Base-by-base conservation (phyloP, 2,113 vertebrate species). In the Eptatretus burgeri region DNA sequence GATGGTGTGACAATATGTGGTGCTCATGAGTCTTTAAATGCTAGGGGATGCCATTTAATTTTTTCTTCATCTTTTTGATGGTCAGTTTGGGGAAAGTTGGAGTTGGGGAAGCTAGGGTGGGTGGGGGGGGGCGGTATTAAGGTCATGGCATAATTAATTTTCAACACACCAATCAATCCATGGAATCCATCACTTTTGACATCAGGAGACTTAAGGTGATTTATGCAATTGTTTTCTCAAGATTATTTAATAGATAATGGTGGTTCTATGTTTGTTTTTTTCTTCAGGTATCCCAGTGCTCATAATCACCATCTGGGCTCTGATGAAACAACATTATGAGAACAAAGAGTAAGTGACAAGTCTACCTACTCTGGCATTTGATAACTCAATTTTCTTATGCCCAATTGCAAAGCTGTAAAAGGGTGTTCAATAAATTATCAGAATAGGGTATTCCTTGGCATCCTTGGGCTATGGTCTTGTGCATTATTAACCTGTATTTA, bases 311-410 rank as follows among this genome's bases (percentile, higher is more conserved):
- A 80, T 82, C 9, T 93, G 86, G 86, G 82, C 84, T 71, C 74
- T 88, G 1, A 83, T 82, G 66, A 93, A 93, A 71, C 76, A 88
- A 11, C 84, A 91, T 76, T 85, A 91, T 1, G 83, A 93, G 76
- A 89, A 93, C 0, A 85, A 93, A 69, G 87, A 93, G 86, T 88
- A 75, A 84, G 82, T 50, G 56, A 60, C n/a, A 60, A 41, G 3
- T 41, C 7, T 41, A 41, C 27, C 27, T 41, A 41, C 27, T 41
- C 27, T 41, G 27, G 27, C 27, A 41, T 41, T 41, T 41, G 27
- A 41, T 41, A 41, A 41, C 27, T 41, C 27, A 41, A 41, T 41
- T 41, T 41, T 7, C 27, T 41, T 41, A 41, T 41, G 27, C 27
- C 27, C 27, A 41, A 41, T 41, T 41, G 7, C 27, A 41, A 41